Percentiles rank a stretch among this genome's conserved stretches.
Evolutionary conservation across 2,113 vertebrate species (phyloP).

Genomic region (Dicrurus megarhynchus): DNA sequence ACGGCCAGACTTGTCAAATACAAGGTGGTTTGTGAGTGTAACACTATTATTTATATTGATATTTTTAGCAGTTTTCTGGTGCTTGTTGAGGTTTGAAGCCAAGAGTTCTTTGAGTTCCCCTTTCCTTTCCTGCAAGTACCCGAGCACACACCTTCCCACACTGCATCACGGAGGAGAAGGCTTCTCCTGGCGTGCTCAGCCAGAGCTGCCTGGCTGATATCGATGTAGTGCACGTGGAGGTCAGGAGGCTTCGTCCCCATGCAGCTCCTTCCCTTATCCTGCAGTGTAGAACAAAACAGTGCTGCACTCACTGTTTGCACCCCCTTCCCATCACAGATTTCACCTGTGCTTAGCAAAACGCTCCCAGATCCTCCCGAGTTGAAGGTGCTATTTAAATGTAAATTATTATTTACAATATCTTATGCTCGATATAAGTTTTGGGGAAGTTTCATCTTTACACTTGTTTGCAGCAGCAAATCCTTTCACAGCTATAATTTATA

Average conservation of each 20-base stretch:
- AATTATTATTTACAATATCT: conserved; percentile 68
- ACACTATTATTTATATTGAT: background rate
- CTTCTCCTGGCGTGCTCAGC: background rate
- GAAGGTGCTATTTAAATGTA: conserved; percentile 66
- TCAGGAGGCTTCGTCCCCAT: background rate
- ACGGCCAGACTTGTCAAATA: background rate
- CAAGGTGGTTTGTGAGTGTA: background rate
- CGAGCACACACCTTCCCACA: background rate
- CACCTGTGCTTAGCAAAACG: conserved; percentile 2
- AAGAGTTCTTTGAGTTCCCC: background rate
- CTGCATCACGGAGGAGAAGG: background rate
- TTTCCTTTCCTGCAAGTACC: background rate
- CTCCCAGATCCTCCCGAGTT: background rate
- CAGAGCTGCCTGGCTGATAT: background rate
- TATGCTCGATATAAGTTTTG: conserved; percentile 44
- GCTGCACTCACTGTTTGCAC: background rate
- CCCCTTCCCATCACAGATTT: background rate
- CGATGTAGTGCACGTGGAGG: background rate
- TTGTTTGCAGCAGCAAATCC: conserved; percentile 65
- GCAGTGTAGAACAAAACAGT: background rate
- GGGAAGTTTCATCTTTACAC: conserved; percentile 55
- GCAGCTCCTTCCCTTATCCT: background rate
- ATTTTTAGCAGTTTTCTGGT: background rate
- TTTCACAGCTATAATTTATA: conserved; percentile 70
- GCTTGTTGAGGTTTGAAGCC: background rate